Conservation (phyloP, 1,140 invertebrate species). For the Tetramorium alpestre region DNA sequence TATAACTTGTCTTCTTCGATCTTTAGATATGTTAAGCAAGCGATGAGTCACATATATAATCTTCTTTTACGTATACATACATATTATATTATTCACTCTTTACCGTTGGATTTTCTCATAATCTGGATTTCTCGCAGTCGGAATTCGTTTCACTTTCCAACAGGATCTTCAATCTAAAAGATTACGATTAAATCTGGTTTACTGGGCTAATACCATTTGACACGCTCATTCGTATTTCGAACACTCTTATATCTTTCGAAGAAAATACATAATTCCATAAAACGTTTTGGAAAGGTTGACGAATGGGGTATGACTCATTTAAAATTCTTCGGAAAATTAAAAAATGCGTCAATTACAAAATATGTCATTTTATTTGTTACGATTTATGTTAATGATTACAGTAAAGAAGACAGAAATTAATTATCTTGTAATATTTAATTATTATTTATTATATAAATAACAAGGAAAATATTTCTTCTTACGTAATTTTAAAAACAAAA, state of each 20-base stretch:
- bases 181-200: constrained; percentile 21
- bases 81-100: background rate
- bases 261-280: background rate
- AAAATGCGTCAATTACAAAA: too few species aligned
- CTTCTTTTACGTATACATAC: background rate
- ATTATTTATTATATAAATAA: background rate
- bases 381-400: too few species aligned
- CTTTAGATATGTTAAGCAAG: background rate
- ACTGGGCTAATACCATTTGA: background rate
- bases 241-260: background rate
- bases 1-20: background rate
- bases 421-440: too few species aligned
- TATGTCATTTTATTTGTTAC: too few species aligned
- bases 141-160: constrained; percentile 48
- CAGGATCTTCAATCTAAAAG: constrained; percentile 30
- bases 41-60: background rate
- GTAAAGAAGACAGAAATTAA: too few species aligned
- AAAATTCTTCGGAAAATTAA: too few species aligned
- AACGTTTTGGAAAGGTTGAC: background rate
- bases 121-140: background rate
- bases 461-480: background rate
- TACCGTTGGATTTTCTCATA: background rate
- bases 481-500: background rate
- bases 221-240: background rate
- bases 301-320: too few species aligned